A percentile compares a stretch with the other conserved stretches of the same genome.
phyloP scores from a whole-genome alignment of 2,888 invertebrate genomes.

The Troilus luridus region DNA sequence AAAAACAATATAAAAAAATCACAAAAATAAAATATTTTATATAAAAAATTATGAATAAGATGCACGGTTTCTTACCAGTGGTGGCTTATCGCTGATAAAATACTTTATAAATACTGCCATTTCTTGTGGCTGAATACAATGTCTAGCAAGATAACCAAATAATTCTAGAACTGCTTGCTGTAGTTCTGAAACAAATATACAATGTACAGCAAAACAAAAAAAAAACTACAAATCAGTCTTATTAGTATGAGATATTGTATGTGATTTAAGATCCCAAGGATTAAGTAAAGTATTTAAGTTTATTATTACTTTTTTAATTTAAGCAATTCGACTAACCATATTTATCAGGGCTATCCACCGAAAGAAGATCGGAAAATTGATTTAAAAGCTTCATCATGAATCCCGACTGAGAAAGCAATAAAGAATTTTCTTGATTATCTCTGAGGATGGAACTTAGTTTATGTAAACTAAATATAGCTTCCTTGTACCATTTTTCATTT shows the following conservation, averaged over 20 bases:
- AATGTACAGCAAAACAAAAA: background rate
- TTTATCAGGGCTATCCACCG: slow-evolving; percentile 8
- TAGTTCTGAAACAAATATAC: slow-evolving; percentile 72
- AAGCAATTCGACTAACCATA: slow-evolving; percentile 40
- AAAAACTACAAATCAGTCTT: background rate
- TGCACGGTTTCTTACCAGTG: slow-evolving; percentile 69
- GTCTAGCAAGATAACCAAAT: slow-evolving; percentile 73
- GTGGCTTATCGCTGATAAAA: slow-evolving; percentile 73
- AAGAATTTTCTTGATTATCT: slow-evolving; percentile 61
- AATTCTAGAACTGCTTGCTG: slow-evolving; percentile 78
- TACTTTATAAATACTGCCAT: slow-evolving; percentile 75
- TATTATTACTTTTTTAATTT: background rate
- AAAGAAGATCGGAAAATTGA: slow-evolving; percentile 62
- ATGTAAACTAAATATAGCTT: slow-evolving; percentile 61
- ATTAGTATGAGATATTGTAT: background rate
- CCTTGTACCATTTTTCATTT: slow-evolving; percentile 60
- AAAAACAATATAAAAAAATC: background rate
- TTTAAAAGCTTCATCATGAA: slow-evolving; percentile 60
- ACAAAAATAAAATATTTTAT: background rate
- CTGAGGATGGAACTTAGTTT: slow-evolving; percentile 62
- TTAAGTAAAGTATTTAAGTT: background rate
- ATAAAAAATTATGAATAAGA: slow-evolving; percentile 33
- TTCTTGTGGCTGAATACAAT: slow-evolving; percentile 73
- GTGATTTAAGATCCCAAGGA: background rate
- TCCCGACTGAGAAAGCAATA: slow-evolving; percentile 60